Conservation (phyloP, 2,113 vertebrate genomes). For the Labrus mixtus region DNA sequence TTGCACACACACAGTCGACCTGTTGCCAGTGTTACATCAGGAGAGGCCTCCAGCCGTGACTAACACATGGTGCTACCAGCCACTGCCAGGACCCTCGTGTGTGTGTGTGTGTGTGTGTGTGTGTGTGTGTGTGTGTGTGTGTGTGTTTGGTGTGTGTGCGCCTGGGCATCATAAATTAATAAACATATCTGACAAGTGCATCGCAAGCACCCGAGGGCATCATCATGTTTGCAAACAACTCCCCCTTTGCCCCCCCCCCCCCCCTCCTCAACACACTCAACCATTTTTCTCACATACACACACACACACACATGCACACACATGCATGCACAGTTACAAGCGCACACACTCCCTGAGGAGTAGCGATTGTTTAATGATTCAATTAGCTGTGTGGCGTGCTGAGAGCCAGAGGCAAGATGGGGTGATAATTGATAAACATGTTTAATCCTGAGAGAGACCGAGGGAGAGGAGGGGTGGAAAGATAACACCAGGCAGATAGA, state of each 20-base stretch:
- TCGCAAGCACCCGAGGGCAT: conserved; percentile 88
- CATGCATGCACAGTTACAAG: conserved; percentile 25
- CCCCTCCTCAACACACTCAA: conserved; percentile 1
- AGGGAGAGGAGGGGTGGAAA: conserved; percentile 52
- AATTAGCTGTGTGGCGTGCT: conserved; percentile 95
- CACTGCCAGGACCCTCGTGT: conserved; percentile 71
- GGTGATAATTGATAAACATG: conserved; percentile 88
- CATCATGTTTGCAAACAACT: conserved; percentile 95
- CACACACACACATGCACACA: conserved; percentile 39
- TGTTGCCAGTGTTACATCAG: conserved; percentile 58
- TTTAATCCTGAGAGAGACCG: conserved; percentile 78
- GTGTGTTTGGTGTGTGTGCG: conserved; percentile 5
- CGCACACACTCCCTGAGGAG: conserved; percentile 86
- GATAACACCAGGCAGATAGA: conserved; percentile 59
- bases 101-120: conserved; percentile 41
- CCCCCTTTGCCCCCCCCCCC: conserved; percentile 29
- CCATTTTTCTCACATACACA: conserved; percentile 7
- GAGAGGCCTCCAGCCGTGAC: conserved; percentile 91
- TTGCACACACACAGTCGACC: conserved; percentile 16
- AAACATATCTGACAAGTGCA: conserved; percentile 98
- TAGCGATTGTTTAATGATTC: conserved; percentile 98
- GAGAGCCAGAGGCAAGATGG: conserved; percentile 91
- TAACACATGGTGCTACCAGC: conserved; percentile 86
- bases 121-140: conserved; percentile 29
- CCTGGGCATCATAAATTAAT: conserved; percentile 87